These are phyloP conservation scores for Scytalopus superciliaris DNA, from an alignment of 2,113 vertebrate genomes.

Conservation along the genomic window DNA sequence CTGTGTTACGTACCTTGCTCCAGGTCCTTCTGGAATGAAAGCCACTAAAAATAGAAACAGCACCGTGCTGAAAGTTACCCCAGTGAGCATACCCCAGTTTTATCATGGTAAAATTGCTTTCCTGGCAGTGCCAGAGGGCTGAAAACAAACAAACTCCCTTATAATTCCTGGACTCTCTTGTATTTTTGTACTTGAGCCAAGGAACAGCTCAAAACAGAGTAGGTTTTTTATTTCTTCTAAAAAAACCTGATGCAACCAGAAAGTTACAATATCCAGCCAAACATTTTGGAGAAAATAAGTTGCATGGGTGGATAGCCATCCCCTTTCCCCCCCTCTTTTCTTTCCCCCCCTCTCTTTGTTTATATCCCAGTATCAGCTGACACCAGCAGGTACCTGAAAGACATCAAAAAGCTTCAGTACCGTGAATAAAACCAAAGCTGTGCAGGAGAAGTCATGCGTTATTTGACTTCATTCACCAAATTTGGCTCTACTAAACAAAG, in stretches of 20 bases:
- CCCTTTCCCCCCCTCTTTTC: accelerated
- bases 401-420: not conserved
- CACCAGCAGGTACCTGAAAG: not conserved
- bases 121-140: not conserved
- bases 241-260: not conserved
- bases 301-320: not conserved
- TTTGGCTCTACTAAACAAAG: not conserved
- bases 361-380: not conserved
- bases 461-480: not conserved
- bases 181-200: not conserved
- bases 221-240: not conserved
- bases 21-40: constrained; percentile 16
- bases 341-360: not conserved
- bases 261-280: not conserved
- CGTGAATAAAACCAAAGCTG: not conserved
- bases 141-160: not conserved
- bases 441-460: not conserved
- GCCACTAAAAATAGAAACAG: constrained; percentile 7
- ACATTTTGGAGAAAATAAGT: accelerated
- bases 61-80: not conserved
- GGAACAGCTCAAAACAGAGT: not conserved
- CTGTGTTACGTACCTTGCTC: not conserved
- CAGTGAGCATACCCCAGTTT: not conserved
- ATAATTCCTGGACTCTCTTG: not conserved
- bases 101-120: constrained; percentile 16